Base-by-base conservation (phyloP, 2,888 invertebrate genomes). In the Bruchidius siliquastri region DNA sequence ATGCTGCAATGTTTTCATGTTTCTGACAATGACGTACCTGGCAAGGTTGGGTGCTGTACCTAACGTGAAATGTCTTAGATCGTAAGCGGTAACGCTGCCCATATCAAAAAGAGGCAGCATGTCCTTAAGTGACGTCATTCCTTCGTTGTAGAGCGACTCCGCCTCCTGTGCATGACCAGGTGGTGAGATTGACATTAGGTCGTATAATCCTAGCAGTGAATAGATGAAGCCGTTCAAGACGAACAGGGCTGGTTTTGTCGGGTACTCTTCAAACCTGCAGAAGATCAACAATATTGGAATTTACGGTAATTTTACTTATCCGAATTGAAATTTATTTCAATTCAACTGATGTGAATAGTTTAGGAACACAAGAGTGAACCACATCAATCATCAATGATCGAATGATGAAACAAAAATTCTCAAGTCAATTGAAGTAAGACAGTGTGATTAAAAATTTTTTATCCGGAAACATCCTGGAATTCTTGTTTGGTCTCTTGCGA, bases 141-240 rank as follows among this genome's bases (percentile, higher is more conserved):
- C 97, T 85, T 94, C 93, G 79, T 92, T 91, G 85, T 93, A 96
- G 79, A 97, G 90, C 80, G 91, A 89, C 77, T 91, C 91, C 18
- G 96, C 94, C 83, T 94, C 91, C 32, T 91, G 90, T 1, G 92
- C 89, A 78, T 92, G 90, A 79, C 90, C 82, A 22, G 91, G 90
- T 0, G 93, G 92, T 22, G 94, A 93, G 66, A 94, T 92, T 71
- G 91, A 90, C 86, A 94, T 93, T n/a, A 99, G 88, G 88, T 99
- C 99, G 86, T 98, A 98, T 18, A 99, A 90, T 0, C 99, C 99
- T 74, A 99, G 90, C 8, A 99, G 89, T 0, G 99, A 96, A 88
- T 98, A 99, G 82, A 99, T 97, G 88, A 99, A 99, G 69, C 99
- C 99, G 88, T 99, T 99, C 22, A 99, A 91, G 18, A 99, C 98